Base-by-base conservation (phyloP, 2,888 invertebrate genomes). In the Athetis lepigone region DNA sequence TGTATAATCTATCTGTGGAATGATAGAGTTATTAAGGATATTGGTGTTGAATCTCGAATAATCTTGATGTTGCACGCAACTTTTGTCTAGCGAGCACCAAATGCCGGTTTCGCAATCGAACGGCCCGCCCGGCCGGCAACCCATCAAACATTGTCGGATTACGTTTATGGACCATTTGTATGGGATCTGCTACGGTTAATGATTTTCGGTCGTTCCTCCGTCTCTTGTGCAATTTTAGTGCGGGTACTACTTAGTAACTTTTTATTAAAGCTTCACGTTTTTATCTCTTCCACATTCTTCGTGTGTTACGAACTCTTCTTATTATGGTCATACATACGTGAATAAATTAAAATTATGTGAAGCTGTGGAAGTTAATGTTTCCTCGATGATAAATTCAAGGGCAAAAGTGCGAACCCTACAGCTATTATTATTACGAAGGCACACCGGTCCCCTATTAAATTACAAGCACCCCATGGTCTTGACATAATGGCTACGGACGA, bases 121-220 rank as follows among this genome's bases (percentile, higher is more conserved):
- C 77, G 51, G 39, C 50, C 72, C 72, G 82, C 77, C 85, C 84
- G 77, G 77, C 75, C 80, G 81, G 80, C 79, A 81, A 83, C 85
- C 88, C 89, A 90, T 91, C 90, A 87, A 91, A 90, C 91, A 91
- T 88, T 90, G 91, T 91, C 89, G 89, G 92, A 92, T 92, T 92
- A 92, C 86, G 83, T 91, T 91, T 91, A 93, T 91, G 85, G 89
- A 85, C 90, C 91, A 92, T 92, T 93, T 92, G 88, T 92, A 91
- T 90, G 88, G 89, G 90, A 90, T 92, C 90, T 88, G 89, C 87
- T 89, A 90, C 89, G 90, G 86, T 90, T 92, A 90, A 92, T 90
- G 90, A 91, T 91, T 91, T 85, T 90, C 85, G 87, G 84, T 80
- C 86, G 80, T 84, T 87, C 81, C 81, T 83, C 82, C 76, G 69